These are phyloP conservation scores for Peromyscus aztecus DNA, from an alignment of 2,797 vertebrate genomes.

Conservation along the genomic window DNA sequence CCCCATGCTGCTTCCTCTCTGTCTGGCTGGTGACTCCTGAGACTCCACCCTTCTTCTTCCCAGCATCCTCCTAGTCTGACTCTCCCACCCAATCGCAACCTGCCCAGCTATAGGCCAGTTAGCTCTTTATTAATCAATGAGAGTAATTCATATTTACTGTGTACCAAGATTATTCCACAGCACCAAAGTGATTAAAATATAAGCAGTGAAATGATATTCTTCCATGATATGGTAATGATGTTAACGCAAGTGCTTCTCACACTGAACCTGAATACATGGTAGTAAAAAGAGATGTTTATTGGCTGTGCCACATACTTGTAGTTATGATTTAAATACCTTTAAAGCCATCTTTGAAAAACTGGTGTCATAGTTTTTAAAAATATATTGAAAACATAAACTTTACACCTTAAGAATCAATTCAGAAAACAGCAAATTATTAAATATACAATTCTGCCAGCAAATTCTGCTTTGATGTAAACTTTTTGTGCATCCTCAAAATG, in stretches of 20 bases:
- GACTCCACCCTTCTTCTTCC: background rate
- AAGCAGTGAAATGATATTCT: background rate
- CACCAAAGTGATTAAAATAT: background rate
- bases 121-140: background rate
- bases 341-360: background rate
- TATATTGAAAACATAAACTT: background rate
- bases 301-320: background rate
- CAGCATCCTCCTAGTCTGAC: background rate
- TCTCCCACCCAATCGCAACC: background rate
- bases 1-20: background rate
- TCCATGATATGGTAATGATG: background rate
- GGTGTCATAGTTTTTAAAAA: background rate
- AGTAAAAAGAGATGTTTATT: background rate
- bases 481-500: background rate
- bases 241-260: background rate
- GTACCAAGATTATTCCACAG: background rate
- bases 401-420: background rate
- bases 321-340: constrained; percentile 4
- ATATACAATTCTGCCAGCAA: background rate
- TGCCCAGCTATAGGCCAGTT: background rate
- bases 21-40: background rate
- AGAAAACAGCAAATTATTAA: background rate
- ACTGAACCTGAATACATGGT: background rate
- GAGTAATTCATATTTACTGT: background rate
- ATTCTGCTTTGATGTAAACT: background rate